Evolutionary conservation across 2,888 invertebrate genomes (phyloP), one percentile per base, ranked within the genome.

Genomic region (Lithophane semibrunnea): DNA sequence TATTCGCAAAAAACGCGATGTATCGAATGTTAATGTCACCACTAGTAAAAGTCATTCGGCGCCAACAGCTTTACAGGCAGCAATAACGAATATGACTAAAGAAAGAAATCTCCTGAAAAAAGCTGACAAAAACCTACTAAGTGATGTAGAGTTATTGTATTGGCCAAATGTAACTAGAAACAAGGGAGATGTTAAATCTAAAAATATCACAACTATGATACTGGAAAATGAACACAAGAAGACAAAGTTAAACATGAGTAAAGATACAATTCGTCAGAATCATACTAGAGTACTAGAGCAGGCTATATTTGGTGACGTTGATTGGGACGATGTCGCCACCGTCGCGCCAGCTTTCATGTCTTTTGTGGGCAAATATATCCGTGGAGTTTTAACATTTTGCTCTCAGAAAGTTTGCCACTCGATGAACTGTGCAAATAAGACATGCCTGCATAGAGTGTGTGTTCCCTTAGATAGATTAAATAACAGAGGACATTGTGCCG

Each of bases 291-390:
- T 91, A 47, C 84, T 96, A 77, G 94, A 96, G 88, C 92, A 93
- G 81, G 95, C 94, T 63, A 94, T 96, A 92, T 96, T 96, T 80
- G 95, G 95, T 47, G 91, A 95, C 58, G 93, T 95, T 3, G 91
- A 96, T 82, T 96, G 96, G 96, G 91, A 95, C 79, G 94, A 96
- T 76, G 90, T 96, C 7, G 94, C 94, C 76, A 90, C 92, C n/a
- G 93, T 96, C 13, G 94, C 92, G 21, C 95, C 96, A 29, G 93
- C 93, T 18, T 95, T 96, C 77, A 91, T 95, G 87, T 95, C 95
- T 16, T 95, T 96, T 80, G 92, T 96, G 12, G 96, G 96, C 18
- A 96, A 96, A 93, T 95, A 96, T 83, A 91, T 95, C n/a, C 92
- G 87, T 75, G 96, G 96, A 37, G 89, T 93, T 69, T 87, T 96